These are phyloP conservation scores for Dissostichus mawsoni DNA, from an alignment of 2,113 vertebrate species.

Conservation along the genomic window DNA sequence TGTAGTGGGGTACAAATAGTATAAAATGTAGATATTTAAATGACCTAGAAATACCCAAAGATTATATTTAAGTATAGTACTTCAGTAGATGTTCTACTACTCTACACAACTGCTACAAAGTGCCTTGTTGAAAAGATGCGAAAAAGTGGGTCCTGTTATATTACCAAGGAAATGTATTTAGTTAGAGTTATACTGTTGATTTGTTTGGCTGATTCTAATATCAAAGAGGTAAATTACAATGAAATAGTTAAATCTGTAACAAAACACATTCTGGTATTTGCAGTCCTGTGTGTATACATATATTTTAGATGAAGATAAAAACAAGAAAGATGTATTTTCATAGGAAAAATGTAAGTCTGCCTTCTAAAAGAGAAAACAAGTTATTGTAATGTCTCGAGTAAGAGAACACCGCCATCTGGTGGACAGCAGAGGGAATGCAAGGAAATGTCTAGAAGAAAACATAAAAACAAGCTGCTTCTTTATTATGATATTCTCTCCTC, in stretches of 20 bases:
- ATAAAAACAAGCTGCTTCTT: slow-evolving; percentile 45
- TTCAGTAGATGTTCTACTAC: too few species aligned
- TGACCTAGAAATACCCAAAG: too few species aligned
- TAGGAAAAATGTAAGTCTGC: neutral
- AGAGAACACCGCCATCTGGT: slow-evolving; percentile 53
- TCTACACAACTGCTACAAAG: too few species aligned
- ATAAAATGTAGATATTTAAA: too few species aligned
- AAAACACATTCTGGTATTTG: neutral
- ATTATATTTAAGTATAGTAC: too few species aligned
- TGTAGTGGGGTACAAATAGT: too few species aligned
- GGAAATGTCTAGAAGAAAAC: neutral
- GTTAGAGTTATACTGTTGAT: slow-evolving; percentile 7
- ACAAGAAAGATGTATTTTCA: neutral
- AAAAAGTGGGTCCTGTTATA: neutral
- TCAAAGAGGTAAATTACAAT: neutral
- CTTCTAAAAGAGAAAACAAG: neutral
- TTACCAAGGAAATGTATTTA: neutral
- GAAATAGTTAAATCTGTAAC: neutral
- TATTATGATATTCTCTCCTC: slow-evolving; percentile 27
- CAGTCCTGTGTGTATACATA: neutral
- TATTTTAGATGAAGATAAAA: neutral
- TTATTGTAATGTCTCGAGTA: neutral
- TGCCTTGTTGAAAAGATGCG: neutral
- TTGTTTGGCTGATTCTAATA: neutral
- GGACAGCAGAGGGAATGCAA: slow-evolving; percentile 11